Evolutionary conservation across 2,113 vertebrate genomes (phyloP).

Genomic region (Pomatostomus ruficeps): DNA sequence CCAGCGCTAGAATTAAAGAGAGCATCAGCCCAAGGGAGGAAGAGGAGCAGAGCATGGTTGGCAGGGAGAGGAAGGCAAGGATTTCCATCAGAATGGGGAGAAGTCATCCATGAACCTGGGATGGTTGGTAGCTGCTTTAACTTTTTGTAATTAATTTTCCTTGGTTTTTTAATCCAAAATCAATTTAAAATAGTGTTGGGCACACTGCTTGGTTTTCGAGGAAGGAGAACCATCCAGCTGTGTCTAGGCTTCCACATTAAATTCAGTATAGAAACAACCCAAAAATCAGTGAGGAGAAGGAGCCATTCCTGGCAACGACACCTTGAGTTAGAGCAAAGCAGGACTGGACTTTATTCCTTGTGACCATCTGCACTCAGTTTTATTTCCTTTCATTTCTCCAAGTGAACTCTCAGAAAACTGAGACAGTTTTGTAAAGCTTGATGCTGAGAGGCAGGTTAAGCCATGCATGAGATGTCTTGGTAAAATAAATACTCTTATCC

Average conservation of each 20-base stretch:
- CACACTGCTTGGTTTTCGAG: background rate
- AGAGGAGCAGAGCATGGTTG: background rate
- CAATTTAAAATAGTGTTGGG: fast-evolving
- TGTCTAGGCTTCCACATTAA: background rate
- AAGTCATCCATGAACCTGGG: background rate
- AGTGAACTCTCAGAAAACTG: slow-evolving; percentile 15
- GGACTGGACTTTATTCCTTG: slow-evolving; percentile 27
- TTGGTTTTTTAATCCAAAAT: background rate
- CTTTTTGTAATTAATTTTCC: background rate
- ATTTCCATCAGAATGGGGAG: background rate
- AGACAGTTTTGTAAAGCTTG: slow-evolving; percentile 38
- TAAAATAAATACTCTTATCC: slow-evolving; percentile 53
- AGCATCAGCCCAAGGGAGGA: background rate
- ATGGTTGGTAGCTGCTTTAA: background rate
- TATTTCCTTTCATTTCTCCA: slow-evolving; percentile 44
- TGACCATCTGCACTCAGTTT: background rate
- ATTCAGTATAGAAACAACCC: background rate
- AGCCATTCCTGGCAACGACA: background rate
- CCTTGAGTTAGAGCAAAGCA: slow-evolving; percentile 5
- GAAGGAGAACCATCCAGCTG: background rate
- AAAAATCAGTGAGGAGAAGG: background rate
- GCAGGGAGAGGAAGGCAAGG: background rate
- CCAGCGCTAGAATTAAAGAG: background rate
- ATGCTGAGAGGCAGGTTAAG: slow-evolving; percentile 59
- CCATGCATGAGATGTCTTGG: slow-evolving; percentile 56